Evolutionary conservation across 2,113 vertebrate species (phyloP).

Genomic region (Hystrix brachyura): DNA sequence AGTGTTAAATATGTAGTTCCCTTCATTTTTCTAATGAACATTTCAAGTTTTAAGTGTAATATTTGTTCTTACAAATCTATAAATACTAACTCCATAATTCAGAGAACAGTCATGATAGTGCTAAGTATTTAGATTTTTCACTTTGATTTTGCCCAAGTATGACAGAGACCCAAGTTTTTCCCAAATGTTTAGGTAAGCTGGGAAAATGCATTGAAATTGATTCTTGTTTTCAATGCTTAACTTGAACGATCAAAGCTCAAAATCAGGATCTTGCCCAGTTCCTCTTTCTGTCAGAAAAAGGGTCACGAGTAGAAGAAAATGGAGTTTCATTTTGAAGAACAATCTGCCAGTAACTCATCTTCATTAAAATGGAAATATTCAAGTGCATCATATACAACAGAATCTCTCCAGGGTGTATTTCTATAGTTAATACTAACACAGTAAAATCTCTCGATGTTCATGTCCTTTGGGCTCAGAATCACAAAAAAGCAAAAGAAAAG

Average conservation of each 20-base stretch:
- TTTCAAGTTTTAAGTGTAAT: background rate
- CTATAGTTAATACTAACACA: background rate
- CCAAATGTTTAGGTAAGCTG: background rate
- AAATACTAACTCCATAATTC: background rate
- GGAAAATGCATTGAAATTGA: background rate
- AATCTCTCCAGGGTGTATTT: background rate
- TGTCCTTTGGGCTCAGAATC: background rate
- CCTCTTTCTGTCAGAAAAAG: background rate
- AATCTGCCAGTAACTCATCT: background rate
- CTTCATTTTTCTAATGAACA: conserved; percentile 6
- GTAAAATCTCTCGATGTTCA: background rate
- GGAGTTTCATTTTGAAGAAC: background rate
- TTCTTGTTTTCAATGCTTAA: background rate
- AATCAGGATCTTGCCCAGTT: background rate
- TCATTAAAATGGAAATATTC: conserved; percentile 2
- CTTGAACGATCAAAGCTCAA: background rate
- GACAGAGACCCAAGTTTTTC: background rate
- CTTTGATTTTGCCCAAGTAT: background rate
- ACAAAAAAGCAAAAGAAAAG: background rate
- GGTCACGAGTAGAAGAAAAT: background rate
- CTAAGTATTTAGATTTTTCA: conserved; percentile 2
- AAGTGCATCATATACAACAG: background rate
- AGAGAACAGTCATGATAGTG: background rate
- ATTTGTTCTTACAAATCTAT: background rate
- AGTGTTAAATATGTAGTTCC: background rate